Percentiles rank a stretch among this genome's conserved stretches.
phyloP scores from a whole-genome alignment of 2,888 invertebrate species.

The Campoplex capitator region DNA sequence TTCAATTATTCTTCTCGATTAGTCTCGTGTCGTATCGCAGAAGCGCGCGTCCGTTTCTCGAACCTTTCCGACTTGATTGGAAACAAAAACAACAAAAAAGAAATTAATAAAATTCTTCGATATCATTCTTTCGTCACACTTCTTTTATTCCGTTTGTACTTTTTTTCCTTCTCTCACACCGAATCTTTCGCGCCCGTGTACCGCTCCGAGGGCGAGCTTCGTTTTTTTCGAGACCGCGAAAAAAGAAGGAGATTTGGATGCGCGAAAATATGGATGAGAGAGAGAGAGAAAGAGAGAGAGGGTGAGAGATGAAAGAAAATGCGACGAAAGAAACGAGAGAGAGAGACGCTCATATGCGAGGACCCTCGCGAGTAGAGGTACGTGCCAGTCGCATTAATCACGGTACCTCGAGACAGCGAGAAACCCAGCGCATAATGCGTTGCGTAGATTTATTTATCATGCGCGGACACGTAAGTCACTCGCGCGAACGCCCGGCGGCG shows the following conservation, averaged over 20 bases:
- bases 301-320: constrained; percentile 42
- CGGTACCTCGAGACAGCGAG: constrained; percentile 75
- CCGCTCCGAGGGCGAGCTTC: too few species aligned
- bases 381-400: constrained; percentile 79
- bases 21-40: constrained; percentile 19
- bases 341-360: constrained; percentile 8
- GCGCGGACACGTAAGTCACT: constrained; percentile 80
- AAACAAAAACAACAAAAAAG: constrained; percentile 11
- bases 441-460: constrained; percentile 82
- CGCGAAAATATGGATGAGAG: constrained; percentile 25
- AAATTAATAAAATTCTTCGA: constrained; percentile 52
- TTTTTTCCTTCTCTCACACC: constrained; percentile 20
- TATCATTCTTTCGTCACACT: constrained; percentile 43
- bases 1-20: constrained; percentile 57
- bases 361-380: constrained; percentile 42
- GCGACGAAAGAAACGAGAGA: constrained; percentile 18
- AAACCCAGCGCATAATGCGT: constrained; percentile 79
- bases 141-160: constrained; percentile 2
- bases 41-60: background rate
- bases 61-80: constrained; percentile 13
- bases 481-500: constrained; percentile 72
- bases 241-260: background rate
- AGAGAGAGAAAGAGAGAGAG: constrained; percentile 52
- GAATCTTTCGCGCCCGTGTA: constrained; percentile 11
- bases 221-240: background rate